A percentile compares a stretch with the other conserved stretches of the same genome.
Evolutionary conservation across 2,113 vertebrate genomes (phyloP).

Genomic region (Lasiurus cinereus): DNA sequence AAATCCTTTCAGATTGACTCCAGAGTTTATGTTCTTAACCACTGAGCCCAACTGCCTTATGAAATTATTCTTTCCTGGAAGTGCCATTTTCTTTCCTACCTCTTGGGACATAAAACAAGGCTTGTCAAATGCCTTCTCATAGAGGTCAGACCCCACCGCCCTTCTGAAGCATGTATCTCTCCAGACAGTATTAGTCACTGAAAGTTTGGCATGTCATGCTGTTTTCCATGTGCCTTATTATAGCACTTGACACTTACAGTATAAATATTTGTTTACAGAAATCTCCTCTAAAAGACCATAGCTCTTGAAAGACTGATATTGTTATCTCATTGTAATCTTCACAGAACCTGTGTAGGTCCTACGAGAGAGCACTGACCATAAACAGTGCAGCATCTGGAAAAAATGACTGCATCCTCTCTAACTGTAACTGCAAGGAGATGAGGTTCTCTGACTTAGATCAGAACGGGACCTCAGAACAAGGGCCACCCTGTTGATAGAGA

Average conservation of each 20-base stretch:
- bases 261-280: neutral
- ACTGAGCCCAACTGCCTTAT: too few species aligned
- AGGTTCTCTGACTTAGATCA: neutral
- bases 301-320: neutral
- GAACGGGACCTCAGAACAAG: neutral
- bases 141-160: neutral
- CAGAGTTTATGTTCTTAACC: neutral
- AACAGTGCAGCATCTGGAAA: neutral
- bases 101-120: neutral
- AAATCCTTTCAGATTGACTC: neutral
- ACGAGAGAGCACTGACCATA: neutral
- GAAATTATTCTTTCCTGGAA: neutral
- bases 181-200: neutral
- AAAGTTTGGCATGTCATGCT: neutral
- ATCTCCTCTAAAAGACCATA: neutral
- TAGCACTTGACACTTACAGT: neutral
- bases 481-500: neutral
- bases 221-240: neutral
- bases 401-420: neutral
- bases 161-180: neutral
- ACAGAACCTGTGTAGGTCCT: neutral
- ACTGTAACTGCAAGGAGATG: neutral
- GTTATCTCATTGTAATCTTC: neutral
- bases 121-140: conserved; percentile 19
- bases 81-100: neutral